Evolutionary conservation across 1,140 invertebrate genomes (phyloP), one percentile per base, ranked within the genome.

Genomic region (Bombus picipes): DNA sequence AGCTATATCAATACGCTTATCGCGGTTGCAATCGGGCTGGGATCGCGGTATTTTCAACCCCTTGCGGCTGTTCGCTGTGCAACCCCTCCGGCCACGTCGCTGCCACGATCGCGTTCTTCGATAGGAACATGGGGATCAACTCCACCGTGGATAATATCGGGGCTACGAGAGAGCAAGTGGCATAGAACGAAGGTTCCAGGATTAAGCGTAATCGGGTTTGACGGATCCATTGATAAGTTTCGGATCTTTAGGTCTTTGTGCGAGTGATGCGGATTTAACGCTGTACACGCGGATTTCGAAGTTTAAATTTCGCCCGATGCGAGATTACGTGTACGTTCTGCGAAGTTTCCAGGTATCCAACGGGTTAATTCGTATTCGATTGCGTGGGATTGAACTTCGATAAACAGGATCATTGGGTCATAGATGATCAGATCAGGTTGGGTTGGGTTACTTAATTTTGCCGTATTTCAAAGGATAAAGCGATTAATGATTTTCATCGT

Each of bases 81-180:
- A 87, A 82, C 84, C 75, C 86, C 75, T 71, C 74, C 72, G 70
- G 74, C 70, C 77, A 76, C 81, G 86, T 87, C 89, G 83, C 78
- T 88, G 81, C 91, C 77, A 80, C 34, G 65, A 53, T 79, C 75
- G 53, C 28, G 70, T 77, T 62, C 75, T n/a, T 77, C 75, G 75
- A 62, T 76, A 76, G 53, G 74, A 53, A 15, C 18, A 59, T 15
- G 71, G 71, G 71, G 71, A 72, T 72, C 41, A 73, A 47, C 47
- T 62, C 3, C 53, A 34, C 25, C 10, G 53, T 22, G 32, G 57
- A 62, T 77, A 22, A 59, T 62, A 62, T 32, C 41, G 41, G 0
- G 9, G 18, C 4, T 41, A n/a, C 71, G 37, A 39, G 34, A 34
- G 47, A 53, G 47, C 47, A 53, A 53, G 47, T 53, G 47, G 47